Evolutionary conservation across 2,113 vertebrate genomes (phyloP).

Genomic region (Sclerurus mexicanus): DNA sequence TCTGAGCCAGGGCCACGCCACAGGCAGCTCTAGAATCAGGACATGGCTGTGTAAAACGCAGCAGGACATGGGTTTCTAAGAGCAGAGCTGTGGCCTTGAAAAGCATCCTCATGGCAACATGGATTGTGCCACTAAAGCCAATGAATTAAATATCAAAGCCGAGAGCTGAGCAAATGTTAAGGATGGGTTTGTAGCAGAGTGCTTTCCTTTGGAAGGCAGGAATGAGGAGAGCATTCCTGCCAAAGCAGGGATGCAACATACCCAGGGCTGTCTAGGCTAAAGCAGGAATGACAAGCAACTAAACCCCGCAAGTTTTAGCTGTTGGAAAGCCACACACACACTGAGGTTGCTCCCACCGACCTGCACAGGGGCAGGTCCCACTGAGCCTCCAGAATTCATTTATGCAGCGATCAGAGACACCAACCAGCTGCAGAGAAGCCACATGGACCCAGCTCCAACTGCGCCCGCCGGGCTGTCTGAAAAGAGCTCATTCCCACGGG

Average conservation of each 20-base stretch:
- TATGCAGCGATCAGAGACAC: neutral
- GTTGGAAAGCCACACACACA: neutral
- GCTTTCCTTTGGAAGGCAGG: neutral
- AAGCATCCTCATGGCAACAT: slow-evolving; percentile 24
- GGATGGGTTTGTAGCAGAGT: neutral
- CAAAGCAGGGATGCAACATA: neutral
- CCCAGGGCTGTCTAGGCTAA: rapidly evolving
- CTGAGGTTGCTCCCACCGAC: neutral
- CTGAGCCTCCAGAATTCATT: neutral
- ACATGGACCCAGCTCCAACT: rapidly evolving
- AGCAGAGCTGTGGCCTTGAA: neutral
- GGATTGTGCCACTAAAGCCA: neutral
- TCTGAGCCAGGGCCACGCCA: neutral
- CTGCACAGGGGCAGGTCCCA: neutral
- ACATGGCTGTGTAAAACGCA: neutral
- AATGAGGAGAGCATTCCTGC: neutral
- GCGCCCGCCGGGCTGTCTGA: neutral
- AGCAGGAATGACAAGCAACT: neutral
- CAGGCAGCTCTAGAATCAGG: neutral
- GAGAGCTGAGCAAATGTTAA: neutral
- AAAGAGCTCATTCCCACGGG: neutral
- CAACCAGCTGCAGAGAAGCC: neutral
- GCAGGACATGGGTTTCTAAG: neutral
- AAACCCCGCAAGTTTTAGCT: neutral
- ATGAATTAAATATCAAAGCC: slow-evolving; percentile 41